Evolutionary conservation across 2,113 vertebrate genomes (phyloP), one percentile per base, ranked within the genome.

Genomic region (Proterorhinus semilunaris): DNA sequence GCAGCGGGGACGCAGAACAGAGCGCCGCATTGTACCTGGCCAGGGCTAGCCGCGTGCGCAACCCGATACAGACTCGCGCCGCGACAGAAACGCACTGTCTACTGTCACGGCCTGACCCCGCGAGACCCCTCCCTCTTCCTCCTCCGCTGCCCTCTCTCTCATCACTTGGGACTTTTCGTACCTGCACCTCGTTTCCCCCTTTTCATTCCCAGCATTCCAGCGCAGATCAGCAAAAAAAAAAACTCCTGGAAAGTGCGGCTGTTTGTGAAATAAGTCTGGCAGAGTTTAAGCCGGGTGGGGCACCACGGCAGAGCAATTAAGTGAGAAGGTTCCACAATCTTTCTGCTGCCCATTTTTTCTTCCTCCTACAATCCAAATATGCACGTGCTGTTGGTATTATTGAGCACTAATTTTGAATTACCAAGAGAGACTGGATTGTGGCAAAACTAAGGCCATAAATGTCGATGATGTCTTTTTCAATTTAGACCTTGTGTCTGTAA

Each of bases 1-100:
- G 62, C 73, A 65, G 61, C 68, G 65, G 71, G 45, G 0, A 3
- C 46, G 77, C 17, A 55, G 84, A 89, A 92, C 90, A 91, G 88
- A 91, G 89, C 54, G 52, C 42, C 75, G 83, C 89, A 91, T 91
- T 92, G 92, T 93, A 65, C 82, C 72, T 80, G 83, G 66, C 44
- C 79, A 80, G 82, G 72, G 36, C 75, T 80, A 76, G 74, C 70
- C 82, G 42, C 2, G 61, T 65, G 69, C 87, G 91, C 82, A 90
- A 91, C 79, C 78, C 67, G 90, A 92, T 90, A 87, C 81, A 84
- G 78, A 66, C 73, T 81, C 80, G 86, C 80, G 74, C 82, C 84
- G 85, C 86, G 79, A 76, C 75, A 86, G 70, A 81, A 83, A 80
- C 76, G 68, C 7, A 64, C 86, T 84, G 89, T 84, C 86, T 82